Percentiles rank a stretch among this genome's conserved stretches.
Conservation (phyloP, 1,140 invertebrate genomes). For the Micrasema minimum region DNA sequence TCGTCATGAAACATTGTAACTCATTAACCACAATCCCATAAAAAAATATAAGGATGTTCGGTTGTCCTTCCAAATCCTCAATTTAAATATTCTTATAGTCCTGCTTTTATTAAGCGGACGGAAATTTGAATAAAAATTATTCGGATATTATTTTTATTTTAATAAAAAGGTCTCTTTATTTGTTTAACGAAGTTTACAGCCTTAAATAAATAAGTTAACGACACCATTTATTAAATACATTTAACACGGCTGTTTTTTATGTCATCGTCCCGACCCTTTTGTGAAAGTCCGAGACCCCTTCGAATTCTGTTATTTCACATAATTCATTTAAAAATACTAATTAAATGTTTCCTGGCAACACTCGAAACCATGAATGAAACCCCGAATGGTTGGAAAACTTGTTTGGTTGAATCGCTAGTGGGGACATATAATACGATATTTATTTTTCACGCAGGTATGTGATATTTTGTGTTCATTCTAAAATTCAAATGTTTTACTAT, state of each 20-base stretch:
- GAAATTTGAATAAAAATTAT: background rate
- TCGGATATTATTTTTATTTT: slow-evolving; percentile 14
- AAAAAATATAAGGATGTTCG: too few relatives aligned
- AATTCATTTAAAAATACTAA: slow-evolving; percentile 52
- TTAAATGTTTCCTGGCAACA: slow-evolving; percentile 47
- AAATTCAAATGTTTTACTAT: too few relatives aligned
- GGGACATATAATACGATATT: background rate
- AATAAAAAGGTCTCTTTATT: slow-evolving; percentile 22
- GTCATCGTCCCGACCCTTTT: slow-evolving; percentile 10
- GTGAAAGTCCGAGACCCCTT: slow-evolving; percentile 24
- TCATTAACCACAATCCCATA: too few relatives aligned
- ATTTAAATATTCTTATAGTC: too few relatives aligned
- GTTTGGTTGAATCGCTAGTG: slow-evolving; percentile 30
- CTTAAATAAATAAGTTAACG: slow-evolving; percentile 18
- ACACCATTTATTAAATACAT: slow-evolving; percentile 19
- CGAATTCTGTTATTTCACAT: slow-evolving; percentile 45
- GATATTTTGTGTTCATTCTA: too few relatives aligned
- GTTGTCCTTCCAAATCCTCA: background rate
- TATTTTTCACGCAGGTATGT: background rate
- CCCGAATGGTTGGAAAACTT: slow-evolving; percentile 36
- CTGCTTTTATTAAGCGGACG: too few relatives aligned
- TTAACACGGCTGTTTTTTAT: slow-evolving; percentile 32
- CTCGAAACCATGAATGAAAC: slow-evolving; percentile 49
- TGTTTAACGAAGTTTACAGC: slow-evolving; percentile 21
- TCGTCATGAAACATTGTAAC: too few relatives aligned